Evolutionary conservation across 2,797 vertebrate genomes (phyloP).

Genomic region (Eulemur rubriventer): DNA sequence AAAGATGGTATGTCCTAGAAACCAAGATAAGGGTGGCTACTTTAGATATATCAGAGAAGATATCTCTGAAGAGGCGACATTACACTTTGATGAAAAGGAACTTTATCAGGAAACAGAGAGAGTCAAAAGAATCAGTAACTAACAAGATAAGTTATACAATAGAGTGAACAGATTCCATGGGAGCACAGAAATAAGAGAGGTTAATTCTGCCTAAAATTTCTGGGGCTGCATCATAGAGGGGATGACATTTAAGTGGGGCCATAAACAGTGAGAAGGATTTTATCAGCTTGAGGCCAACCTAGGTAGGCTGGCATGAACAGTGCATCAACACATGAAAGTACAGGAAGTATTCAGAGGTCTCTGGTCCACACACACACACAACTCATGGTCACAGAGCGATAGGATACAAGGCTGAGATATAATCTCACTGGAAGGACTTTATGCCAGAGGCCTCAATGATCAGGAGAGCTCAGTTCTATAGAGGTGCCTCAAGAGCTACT

Average conservation of each 20-base stretch:
- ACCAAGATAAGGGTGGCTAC: not conserved
- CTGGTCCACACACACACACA: not conserved
- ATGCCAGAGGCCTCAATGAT: not conserved
- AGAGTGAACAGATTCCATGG: not conserved
- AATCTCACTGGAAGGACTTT: not conserved
- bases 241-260: not conserved
- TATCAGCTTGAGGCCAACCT: not conserved
- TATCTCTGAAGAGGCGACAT: not conserved
- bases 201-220: not conserved
- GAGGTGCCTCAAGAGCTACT: not conserved
- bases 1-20: not conserved
- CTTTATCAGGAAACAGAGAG: not conserved
- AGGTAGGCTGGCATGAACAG: not conserved
- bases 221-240: not conserved
- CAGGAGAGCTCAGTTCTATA: not conserved
- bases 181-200: not conserved
- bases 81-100: not conserved
- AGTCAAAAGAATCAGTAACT: not conserved
- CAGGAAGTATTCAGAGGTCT: not conserved
- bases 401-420: not conserved
- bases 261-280: not conserved
- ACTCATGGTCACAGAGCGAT: not conserved
- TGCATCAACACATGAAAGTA: not conserved
- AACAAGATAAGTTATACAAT: not conserved
- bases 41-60: not conserved